These are phyloP conservation scores for Manis crassicaudata DNA, from an alignment of 2,797 vertebrate genomes.

Conservation along the genomic window DNA sequence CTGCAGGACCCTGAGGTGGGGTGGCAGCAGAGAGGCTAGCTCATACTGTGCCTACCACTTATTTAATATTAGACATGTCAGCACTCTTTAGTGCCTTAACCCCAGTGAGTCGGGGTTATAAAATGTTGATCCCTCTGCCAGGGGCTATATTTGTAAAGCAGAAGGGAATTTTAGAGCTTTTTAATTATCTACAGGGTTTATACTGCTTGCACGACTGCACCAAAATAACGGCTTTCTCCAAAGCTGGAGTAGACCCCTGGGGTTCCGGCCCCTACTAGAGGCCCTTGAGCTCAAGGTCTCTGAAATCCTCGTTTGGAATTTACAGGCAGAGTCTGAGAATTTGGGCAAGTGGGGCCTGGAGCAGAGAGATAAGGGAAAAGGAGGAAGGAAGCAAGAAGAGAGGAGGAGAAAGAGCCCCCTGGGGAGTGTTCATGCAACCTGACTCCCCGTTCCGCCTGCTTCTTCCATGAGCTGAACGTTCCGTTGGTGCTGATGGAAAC, in stretches of 20 bases:
- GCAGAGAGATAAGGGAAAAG: slow-evolving; percentile 47
- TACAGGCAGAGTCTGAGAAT: slow-evolving; percentile 28
- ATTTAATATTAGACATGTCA: not conserved
- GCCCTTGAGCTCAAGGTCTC: not conserved
- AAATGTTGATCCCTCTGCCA: not conserved
- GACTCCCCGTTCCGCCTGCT: rapidly evolving
- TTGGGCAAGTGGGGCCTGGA: not conserved
- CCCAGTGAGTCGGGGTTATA: not conserved
- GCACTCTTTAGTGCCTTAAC: not conserved
- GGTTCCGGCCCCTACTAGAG: not conserved
- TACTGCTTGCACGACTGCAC: not conserved
- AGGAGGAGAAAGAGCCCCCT: not conserved
- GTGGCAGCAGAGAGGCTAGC: not conserved
- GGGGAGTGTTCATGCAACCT: not conserved
- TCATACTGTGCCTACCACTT: not conserved
- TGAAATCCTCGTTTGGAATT: slow-evolving; percentile 12
- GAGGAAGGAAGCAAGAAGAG: slow-evolving; percentile 38
- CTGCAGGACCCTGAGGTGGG: not conserved
- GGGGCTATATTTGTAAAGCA: not conserved
- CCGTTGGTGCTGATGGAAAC: slow-evolving; percentile 32
- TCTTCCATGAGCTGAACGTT: not conserved
- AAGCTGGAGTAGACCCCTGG: not conserved
- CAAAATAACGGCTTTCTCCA: not conserved
- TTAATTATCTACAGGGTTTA: not conserved
- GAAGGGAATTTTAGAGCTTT: not conserved